Conservation (phyloP, 1,140 invertebrate species). For the Hermatobates lingyangjiaoensis region DNA sequence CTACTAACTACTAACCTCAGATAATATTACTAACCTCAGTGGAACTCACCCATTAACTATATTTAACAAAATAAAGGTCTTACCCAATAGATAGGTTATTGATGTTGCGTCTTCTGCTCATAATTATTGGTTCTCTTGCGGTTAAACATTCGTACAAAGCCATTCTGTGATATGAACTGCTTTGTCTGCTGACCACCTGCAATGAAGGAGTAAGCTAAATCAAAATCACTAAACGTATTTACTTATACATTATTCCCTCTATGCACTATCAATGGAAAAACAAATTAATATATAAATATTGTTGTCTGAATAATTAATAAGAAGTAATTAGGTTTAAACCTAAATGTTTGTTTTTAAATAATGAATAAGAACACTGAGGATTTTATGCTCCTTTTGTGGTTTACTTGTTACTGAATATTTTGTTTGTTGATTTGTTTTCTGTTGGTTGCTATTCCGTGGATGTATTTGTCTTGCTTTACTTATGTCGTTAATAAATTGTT, state of each 20-base stretch:
- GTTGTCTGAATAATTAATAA: not conserved
- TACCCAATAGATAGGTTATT: not conserved
- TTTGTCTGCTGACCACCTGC: constrained; percentile 1
- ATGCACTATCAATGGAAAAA: not conserved
- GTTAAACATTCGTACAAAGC: constrained; percentile 13
- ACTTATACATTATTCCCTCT: not conserved
- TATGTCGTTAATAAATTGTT: too few species aligned
- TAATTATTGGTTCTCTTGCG: constrained; percentile 3
- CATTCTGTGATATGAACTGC: constrained; percentile 11
- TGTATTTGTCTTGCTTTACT: too few species aligned
- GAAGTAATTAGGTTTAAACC: not conserved
- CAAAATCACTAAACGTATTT: not conserved
- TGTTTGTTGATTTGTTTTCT: too few species aligned
- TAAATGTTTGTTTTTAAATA: too few species aligned
- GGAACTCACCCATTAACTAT: too few species aligned
- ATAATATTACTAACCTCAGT: too few species aligned
- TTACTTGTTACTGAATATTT: too few species aligned
- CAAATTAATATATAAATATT: not conserved
- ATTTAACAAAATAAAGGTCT: not conserved
- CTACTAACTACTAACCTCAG: too few species aligned
- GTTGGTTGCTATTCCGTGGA: too few species aligned
- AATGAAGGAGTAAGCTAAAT: not conserved
- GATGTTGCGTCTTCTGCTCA: not conserved
- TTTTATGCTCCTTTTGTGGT: too few species aligned
- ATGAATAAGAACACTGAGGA: too few species aligned